Base-by-base conservation (phyloP, 2,888 invertebrate species). In the Catotricha subobsoleta region DNA sequence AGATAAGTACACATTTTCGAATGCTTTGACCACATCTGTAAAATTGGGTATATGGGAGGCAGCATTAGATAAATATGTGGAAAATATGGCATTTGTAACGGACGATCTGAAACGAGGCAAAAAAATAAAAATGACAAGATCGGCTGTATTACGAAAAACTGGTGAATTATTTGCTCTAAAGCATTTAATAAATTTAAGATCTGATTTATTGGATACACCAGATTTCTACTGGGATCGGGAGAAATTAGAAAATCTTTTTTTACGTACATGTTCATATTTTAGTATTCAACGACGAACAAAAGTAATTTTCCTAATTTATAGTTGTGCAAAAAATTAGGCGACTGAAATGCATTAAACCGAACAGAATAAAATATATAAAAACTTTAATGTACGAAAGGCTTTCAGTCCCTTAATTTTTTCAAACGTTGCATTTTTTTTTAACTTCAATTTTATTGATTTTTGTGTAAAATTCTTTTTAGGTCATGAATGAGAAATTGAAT, bases 181-280 rank as follows among this genome's bases (percentile, higher is more conserved):
- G 4, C 92, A 94, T 62, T 71, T 80, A 16, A 78, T 97, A 41
- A 97, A 91, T 62, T 68, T 97, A 47, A 87, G 90, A 50, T 94
- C 94, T 0, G 94, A 95, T 60, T 66, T 95, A 33, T 65, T 95
- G 48, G 94, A 94, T 59, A 88, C 88, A 0, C 94, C 95, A 0
- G 97, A 97, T 65, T 92, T 94, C 64, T 97, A 97, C 64, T 97
- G 97, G 97, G 95, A 97, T 54, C 74, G 90, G 41, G 90, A 92
- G 51, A 72, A 82, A 41, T 65, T 95, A 23, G 95, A 95, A 64
- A 66, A 65, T 1, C 67, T 95, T 6, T 97, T 92, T 62, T 71
- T 77, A 44, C 75, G 79, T 54, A 81, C 82, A 0, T 81, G 80
- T 46, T 71, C 73, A 2, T 87, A 94, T 63, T 84, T 94, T 53